Evolutionary conservation across 2,797 vertebrate species (phyloP), one percentile per base, ranked within the genome.

Genomic region (Pangasius mekongensis): DNA sequence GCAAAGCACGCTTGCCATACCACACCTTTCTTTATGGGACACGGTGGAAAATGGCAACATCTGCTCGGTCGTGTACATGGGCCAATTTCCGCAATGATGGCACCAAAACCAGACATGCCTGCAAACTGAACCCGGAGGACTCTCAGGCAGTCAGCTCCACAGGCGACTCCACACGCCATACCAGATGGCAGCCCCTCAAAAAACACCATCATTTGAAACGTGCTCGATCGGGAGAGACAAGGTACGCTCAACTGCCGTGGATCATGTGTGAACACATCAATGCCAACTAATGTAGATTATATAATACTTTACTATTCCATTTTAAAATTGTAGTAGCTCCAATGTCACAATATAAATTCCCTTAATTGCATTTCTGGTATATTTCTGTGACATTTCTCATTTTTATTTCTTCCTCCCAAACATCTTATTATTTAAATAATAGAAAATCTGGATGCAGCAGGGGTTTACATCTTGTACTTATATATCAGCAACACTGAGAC

Each of bases 141-240:
- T 85, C 64, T 85, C 91, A 91, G 91, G 92, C 94, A 94, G 93
- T 91, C 92, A 91, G 86, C 83, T 90, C 91, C 92, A 94, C 90
- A 87, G 93, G 94, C 93, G 92, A 94, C 93, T 92, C 93, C 93
- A 92, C 87, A 89, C 91, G 89, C 92, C 89, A 90, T 84, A 87
- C 93, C 96, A 97, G 96, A 96, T 96, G 96, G 96, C 93, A 71
- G 91, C 90, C 91, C 93, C 92, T 49, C 77, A 86, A 90, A 87
- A 94, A 94, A 94, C 93, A 94, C 93, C 91, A 93, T 95, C 94
- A 93, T 93, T 89, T 94, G 92, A 90, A 83, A 89, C 82, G 86
- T 88, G 69, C 91, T 93, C 93, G 84, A 94, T 94, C 92, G 88
- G 92, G 92, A 91, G 71, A 90, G 93, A 95, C 93, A 93, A 88